A percentile compares a stretch with the other conserved stretches of the same genome.
Conservation (phyloP, 1,140 invertebrate genomes). For the Drosophila aff. region DNA sequence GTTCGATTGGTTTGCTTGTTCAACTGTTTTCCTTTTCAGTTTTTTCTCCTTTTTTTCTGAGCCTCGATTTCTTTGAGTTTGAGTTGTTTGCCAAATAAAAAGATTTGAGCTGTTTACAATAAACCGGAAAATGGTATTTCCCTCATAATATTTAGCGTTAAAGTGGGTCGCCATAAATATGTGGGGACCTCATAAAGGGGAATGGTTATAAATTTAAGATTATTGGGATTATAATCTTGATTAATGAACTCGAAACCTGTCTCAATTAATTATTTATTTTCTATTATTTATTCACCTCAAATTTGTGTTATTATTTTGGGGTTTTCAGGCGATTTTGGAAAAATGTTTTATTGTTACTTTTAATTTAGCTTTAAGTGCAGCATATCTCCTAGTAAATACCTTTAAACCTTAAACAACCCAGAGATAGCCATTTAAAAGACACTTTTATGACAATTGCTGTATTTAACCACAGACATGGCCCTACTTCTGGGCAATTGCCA, state of each 20-base stretch:
- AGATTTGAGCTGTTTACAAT: conserved; percentile 43
- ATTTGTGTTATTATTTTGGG: no score
- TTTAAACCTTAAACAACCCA: neutral
- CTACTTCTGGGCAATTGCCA: conserved; percentile 1
- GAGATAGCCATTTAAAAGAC: neutral
- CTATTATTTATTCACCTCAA: neutral
- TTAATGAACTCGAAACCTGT: no score
- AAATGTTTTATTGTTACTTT: no score
- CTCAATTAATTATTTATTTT: neutral
- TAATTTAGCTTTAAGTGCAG: neutral
- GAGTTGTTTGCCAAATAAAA: conserved; percentile 47
- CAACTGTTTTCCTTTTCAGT: conserved; percentile 34
- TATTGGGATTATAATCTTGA: neutral
- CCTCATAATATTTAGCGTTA: neutral
- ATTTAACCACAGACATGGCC: conserved; percentile 15
- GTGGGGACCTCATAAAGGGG: neutral
- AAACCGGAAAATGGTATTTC: conserved; percentile 16
- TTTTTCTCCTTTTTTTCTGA: neutral
- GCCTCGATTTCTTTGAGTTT: conserved; percentile 37
- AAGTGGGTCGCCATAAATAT: conserved; percentile 9
- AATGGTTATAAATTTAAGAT: neutral
- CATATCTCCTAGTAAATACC: neutral
- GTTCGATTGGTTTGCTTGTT: conserved; percentile 44
- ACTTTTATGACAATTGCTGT: conserved; percentile 62
- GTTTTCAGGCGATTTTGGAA: no score